Base-by-base conservation (phyloP, 2,888 invertebrate species). In the Auanema sp. region DNA sequence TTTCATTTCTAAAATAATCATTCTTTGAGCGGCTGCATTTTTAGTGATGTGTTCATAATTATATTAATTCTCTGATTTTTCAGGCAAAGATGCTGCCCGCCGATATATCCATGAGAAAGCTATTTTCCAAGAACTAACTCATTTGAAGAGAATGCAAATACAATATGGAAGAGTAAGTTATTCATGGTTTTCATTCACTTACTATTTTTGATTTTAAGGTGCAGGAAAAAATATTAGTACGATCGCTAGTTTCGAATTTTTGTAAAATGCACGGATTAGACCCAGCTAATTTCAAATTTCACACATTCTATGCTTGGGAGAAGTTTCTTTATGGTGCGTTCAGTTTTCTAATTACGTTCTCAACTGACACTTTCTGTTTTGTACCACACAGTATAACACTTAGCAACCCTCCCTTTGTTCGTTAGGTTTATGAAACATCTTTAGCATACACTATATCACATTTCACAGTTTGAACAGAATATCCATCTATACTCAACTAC, bases 71-170 rank as follows among this genome's bases (percentile, higher is more conserved):
- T 43, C n/a, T 43, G 43, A n/a, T 43, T 43, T 43, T 51, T 33
- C 54, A 65, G 60, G 65, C 18, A 55, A 61, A 65, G 55, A 63
- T 44, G 57, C 58, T 41, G 18, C 60, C 25, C 64, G 66, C 11
- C 65, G 68, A 5, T 77, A 72, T 53, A 64, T 81, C n/a, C 80
- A 81, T 63, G 81, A 81, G 53, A 73, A 78, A 47, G 75, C 77
- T 16, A 81, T 81, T 14, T 81, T 95, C 85, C 92, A 94, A 83
- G 93, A 94, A 84, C 87, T 95, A 63, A 87, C 94, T 80, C 94
- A 95, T 83, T 85, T 95, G 58, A 95, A 95, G 85, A 88, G 93
- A 58, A 88, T 92, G 72, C 94, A 95, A 86, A 93, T 94, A 78
- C 89, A 93, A 79, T 91, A 92, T 41, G 92, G 91, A 60, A 80